Conservation (phyloP, 2,888 invertebrate genomes). For the Notocelia uddmanniana region DNA sequence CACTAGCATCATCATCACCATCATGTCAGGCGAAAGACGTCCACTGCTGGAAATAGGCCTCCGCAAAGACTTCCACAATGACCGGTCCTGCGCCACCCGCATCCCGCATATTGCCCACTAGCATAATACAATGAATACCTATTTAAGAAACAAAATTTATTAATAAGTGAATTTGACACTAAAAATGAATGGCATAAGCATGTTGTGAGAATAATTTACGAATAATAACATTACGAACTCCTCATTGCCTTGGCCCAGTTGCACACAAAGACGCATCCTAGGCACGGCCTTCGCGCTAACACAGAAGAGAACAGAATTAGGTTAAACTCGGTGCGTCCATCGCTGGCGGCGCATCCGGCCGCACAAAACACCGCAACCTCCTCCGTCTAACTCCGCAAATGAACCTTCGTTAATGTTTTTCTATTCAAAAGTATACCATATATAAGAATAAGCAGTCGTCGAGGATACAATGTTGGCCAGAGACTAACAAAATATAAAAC, state of each 20-base stretch:
- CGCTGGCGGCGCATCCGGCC: slow-evolving; percentile 48
- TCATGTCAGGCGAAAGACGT: too few species aligned
- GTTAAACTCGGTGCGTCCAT: slow-evolving; percentile 64
- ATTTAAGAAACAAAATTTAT: too few species aligned
- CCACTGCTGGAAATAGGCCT: too few species aligned
- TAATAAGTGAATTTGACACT: too few species aligned
- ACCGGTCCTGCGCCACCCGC: too few species aligned
- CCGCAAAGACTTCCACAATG: too few species aligned
- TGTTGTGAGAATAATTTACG: slow-evolving; percentile 17
- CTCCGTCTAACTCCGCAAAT: slow-evolving; percentile 29
- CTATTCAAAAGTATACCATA: background rate
- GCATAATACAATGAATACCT: too few species aligned
- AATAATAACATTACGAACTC: slow-evolving; percentile 15
- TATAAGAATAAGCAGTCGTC: too few species aligned
- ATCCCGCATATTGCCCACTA: too few species aligned
- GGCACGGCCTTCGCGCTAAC: slow-evolving; percentile 50
- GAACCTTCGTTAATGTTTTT: slow-evolving; percentile 17
- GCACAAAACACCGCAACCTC: slow-evolving; percentile 34
- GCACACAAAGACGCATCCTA: slow-evolving; percentile 54
- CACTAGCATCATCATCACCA: too few species aligned
- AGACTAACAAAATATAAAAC: too few species aligned
- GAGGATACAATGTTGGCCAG: too few species aligned
- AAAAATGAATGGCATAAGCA: background rate
- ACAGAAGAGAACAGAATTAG: slow-evolving; percentile 66
- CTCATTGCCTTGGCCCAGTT: slow-evolving; percentile 57